These are phyloP conservation scores for Melanotaenia boesemani DNA, from an alignment of 2,797 vertebrate genomes.

Conservation along the genomic window DNA sequence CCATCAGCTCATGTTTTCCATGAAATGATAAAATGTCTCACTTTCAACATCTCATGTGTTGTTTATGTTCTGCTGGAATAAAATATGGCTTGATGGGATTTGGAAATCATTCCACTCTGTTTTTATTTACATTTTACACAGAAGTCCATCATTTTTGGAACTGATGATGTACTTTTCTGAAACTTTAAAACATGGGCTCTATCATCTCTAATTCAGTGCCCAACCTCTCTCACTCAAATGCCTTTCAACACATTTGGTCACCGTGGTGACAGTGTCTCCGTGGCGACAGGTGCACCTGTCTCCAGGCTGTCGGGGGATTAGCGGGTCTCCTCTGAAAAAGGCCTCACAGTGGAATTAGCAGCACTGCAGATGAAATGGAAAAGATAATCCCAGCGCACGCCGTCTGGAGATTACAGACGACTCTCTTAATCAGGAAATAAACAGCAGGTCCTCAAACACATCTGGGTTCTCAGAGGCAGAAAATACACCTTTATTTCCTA, in stretches of 20 bases:
- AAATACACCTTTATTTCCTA: not conserved
- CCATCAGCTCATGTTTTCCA: no score
- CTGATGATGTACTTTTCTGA: no score
- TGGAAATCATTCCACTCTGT: no score
- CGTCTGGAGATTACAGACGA: slow-evolving; percentile 62
- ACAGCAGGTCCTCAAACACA: slow-evolving; percentile 40
- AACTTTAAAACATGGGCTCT: no score
- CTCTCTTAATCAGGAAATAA: slow-evolving; percentile 36
- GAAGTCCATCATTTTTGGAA: no score
- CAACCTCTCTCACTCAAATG: no score
- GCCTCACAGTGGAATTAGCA: slow-evolving; percentile 67
- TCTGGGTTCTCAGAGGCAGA: slow-evolving; percentile 23
- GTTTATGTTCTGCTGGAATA: no score
- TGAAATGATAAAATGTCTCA: no score
- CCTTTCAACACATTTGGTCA: slow-evolving; percentile 5
- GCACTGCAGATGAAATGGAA: slow-evolving; percentile 58
- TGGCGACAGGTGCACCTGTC: slow-evolving; percentile 71
- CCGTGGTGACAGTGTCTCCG: slow-evolving; percentile 46
- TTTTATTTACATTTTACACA: no score
- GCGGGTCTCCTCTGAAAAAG: slow-evolving; percentile 40
- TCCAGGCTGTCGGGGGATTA: slow-evolving; percentile 58
- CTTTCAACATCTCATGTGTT: no score
- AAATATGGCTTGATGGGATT: no score
- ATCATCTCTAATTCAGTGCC: no score
- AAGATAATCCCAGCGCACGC: slow-evolving; percentile 66